Evolutionary conservation across 1,140 invertebrate species (phyloP).

Genomic region (Coenobita brevimanus): DNA sequence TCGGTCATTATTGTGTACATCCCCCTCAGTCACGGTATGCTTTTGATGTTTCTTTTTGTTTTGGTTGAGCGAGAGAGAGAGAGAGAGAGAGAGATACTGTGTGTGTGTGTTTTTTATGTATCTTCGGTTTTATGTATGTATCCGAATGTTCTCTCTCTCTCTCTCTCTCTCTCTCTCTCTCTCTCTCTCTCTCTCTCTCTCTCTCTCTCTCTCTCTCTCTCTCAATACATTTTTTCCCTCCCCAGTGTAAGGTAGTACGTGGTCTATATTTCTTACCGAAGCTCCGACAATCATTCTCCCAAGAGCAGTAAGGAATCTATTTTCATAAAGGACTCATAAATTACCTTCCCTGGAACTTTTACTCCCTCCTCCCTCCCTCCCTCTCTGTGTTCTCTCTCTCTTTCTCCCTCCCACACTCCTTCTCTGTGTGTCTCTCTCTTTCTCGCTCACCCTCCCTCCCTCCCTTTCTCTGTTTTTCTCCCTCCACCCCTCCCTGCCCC

Average conservation of each 20-base stretch:
- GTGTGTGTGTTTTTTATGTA: background rate
- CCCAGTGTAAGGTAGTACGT: background rate
- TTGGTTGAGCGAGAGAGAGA: background rate
- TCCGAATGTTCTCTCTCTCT: background rate
- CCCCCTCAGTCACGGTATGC: too few species aligned
- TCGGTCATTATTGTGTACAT: too few species aligned
- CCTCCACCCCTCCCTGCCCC: background rate
- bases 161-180: background rate
- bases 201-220: background rate
- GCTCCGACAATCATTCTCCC: conserved; percentile 27
- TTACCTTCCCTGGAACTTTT: background rate
- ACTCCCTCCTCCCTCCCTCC: background rate
- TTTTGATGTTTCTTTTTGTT: background rate
- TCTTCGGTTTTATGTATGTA: background rate
- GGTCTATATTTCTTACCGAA: conserved; percentile 28
- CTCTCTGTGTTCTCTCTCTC: background rate
- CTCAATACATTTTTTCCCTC: too few species aligned
- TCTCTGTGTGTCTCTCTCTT: too few species aligned
- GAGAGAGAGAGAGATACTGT: background rate
- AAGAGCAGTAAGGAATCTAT: conserved; percentile 27
- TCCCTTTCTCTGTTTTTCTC: background rate
- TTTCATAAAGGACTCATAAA: conserved; percentile 41
- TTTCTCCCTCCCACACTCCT: too few species aligned
- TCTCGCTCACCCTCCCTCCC: too few species aligned
- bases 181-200: background rate